Evolutionary conservation across 2,888 invertebrate genomes (phyloP).

Genomic region (Psococerastis gibbosa): DNA sequence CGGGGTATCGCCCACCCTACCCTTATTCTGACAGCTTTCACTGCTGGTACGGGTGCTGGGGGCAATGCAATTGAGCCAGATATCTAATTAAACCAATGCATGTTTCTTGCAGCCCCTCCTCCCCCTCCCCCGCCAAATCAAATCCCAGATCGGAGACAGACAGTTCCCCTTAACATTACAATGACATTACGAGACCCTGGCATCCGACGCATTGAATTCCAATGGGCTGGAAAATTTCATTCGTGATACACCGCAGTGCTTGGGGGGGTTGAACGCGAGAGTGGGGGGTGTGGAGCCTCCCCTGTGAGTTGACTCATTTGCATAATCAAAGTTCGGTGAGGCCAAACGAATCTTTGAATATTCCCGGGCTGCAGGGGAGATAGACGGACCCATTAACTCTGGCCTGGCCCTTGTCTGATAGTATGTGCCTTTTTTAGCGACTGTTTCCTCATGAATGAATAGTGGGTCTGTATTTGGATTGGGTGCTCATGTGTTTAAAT

Average conservation of each 20-base stretch:
- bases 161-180: slow-evolving; percentile 14
- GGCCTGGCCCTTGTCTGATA: no score
- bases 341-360: slow-evolving; percentile 10
- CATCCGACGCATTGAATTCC: slow-evolving; percentile 30
- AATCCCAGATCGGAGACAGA: slow-evolving; percentile 17
- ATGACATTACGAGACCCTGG: slow-evolving; percentile 8
- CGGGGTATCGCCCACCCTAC: no score
- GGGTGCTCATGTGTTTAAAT: no score
- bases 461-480: no score
- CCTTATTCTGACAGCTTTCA: no score
- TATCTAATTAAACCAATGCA: slow-evolving; percentile 10
- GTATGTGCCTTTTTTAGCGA: no score
- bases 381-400: no score
- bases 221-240: slow-evolving; percentile 33
- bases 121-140: slow-evolving; percentile 14
- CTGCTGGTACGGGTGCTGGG: no score
- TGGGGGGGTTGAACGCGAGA: no score
- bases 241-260: slow-evolving; percentile 18
- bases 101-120: slow-evolving; percentile 6
- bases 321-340: slow-evolving; percentile 11
- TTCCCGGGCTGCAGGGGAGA: neutral
- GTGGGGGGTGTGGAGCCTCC: slow-evolving; percentile 16
- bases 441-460: no score
- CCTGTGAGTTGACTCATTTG: slow-evolving; percentile 13
- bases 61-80: neutral